phyloP scores from a whole-genome alignment of 2,113 vertebrate genomes.

The Reinhardtius hippoglossoides region DNA sequence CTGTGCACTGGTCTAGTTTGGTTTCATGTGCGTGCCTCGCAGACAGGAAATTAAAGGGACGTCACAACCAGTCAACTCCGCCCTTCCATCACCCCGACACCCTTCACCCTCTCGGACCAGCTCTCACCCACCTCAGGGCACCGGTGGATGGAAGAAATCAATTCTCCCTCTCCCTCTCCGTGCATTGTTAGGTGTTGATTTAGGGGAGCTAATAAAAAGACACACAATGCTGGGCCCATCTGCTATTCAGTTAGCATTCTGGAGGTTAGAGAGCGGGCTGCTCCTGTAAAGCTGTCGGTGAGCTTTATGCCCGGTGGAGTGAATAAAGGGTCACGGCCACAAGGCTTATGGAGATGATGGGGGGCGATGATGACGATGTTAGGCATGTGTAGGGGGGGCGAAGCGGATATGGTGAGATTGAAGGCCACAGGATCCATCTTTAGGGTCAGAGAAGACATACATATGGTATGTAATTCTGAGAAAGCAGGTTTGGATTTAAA shows the following conservation, averaged over 20 bases:
- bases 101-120: slow-evolving; percentile 65
- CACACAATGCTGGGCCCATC: slow-evolving; percentile 80
- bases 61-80: slow-evolving; percentile 61
- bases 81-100: slow-evolving; percentile 59
- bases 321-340: slow-evolving; percentile 74
- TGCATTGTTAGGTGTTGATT: slow-evolving; percentile 83
- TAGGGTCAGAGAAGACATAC: not conserved
- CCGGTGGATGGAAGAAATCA: slow-evolving; percentile 56
- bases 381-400: not conserved
- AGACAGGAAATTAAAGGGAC: slow-evolving; percentile 67
- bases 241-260: slow-evolving; percentile 77
- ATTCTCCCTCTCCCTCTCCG: slow-evolving; percentile 31
- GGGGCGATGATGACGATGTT: slow-evolving; percentile 32
- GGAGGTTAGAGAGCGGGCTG: slow-evolving; percentile 74
- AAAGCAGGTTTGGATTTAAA: too few species aligned
- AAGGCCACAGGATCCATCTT: slow-evolving; percentile 53
- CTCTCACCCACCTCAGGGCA: slow-evolving; percentile 70
- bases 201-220: slow-evolving; percentile 81
- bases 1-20: slow-evolving; percentile 28
- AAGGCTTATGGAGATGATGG: slow-evolving; percentile 54
- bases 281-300: slow-evolving; percentile 78
- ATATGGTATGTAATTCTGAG: too few species aligned
- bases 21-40: slow-evolving; percentile 31
- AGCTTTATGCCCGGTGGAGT: slow-evolving; percentile 68
- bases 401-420: slow-evolving; percentile 23